phyloP scores from a whole-genome alignment of 2,888 invertebrate genomes.

The Andrena hattorfiana region DNA sequence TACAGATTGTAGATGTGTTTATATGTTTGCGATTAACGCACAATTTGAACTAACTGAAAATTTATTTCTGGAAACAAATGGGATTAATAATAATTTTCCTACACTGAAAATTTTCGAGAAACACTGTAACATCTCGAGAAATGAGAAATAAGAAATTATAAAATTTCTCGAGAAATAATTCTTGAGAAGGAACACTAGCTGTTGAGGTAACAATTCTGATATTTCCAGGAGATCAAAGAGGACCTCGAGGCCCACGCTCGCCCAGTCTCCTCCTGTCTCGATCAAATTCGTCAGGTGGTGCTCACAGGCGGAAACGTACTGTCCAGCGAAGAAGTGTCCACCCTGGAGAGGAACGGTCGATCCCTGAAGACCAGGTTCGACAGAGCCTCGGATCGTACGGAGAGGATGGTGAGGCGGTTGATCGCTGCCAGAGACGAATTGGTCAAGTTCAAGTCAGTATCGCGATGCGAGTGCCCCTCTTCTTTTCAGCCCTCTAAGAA shows the following conservation, averaged over 20 bases:
- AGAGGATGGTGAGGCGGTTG: slow-evolving; percentile 91
- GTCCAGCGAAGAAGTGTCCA: slow-evolving; percentile 95
- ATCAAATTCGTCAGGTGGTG: slow-evolving; percentile 95
- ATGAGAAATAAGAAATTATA: too few species aligned
- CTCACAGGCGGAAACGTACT: slow-evolving; percentile 96
- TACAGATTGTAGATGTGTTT: too few species aligned
- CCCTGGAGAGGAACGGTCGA: slow-evolving; percentile 94
- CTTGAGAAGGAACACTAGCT: too few species aligned
- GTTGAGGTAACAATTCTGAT: not conserved
- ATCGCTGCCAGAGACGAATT: slow-evolving; percentile 94
- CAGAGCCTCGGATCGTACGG: slow-evolving; percentile 92
- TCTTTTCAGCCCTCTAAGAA: not conserved
- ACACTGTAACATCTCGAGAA: too few species aligned
- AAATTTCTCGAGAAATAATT: too few species aligned
- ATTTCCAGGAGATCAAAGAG: slow-evolving; percentile 92
- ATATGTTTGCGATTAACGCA: too few species aligned
- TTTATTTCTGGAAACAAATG: too few species aligned
- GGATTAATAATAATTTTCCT: too few species aligned
- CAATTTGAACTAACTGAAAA: too few species aligned
- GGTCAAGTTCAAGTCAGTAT: slow-evolving; percentile 90
- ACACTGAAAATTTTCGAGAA: too few species aligned
- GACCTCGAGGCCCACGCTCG: slow-evolving; percentile 95
- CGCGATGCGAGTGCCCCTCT: not conserved
- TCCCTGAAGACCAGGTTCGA: slow-evolving; percentile 94
- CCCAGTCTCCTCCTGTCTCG: slow-evolving; percentile 93